Percentiles rank a stretch among this genome's conserved stretches.
Conservation (phyloP, 2,888 invertebrate genomes). For the Drosophila longiperda region DNA sequence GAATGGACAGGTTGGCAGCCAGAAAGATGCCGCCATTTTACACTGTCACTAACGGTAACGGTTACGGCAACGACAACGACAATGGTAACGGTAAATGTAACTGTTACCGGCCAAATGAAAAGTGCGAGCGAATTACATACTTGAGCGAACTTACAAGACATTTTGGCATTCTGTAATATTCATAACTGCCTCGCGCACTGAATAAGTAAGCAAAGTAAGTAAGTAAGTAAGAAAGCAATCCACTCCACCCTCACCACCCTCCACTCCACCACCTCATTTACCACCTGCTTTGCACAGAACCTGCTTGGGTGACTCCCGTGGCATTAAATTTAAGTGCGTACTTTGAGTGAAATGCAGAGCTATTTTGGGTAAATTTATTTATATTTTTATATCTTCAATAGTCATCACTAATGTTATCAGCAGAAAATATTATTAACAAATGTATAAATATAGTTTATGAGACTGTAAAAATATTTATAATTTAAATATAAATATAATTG, state of each 20-base stretch:
- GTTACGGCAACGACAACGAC: constrained; percentile 16
- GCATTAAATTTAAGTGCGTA: constrained; percentile 24
- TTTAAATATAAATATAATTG: background rate
- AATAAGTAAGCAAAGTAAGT: constrained; percentile 44
- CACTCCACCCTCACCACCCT: background rate
- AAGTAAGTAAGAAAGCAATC: background rate
- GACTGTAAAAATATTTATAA: background rate
- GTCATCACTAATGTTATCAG: background rate
- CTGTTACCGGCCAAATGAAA: constrained; percentile 66
- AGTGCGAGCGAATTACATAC: constrained; percentile 71
- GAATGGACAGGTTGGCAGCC: constrained; percentile 20
- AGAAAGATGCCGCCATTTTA: constrained; percentile 46
- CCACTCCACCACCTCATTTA: background rate
- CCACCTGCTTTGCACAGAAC: constrained; percentile 17
- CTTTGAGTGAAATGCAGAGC: constrained; percentile 17
- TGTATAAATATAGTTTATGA: background rate
- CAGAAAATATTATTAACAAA: background rate
- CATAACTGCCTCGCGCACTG: constrained; percentile 64
- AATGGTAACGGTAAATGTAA: constrained; percentile 33
- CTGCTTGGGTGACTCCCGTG: background rate
- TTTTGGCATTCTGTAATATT: constrained; percentile 76
- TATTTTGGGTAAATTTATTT: background rate
- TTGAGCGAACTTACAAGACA: constrained; percentile 72
- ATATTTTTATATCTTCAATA: constrained; percentile 16
- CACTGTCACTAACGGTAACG: constrained; percentile 71